phyloP scores from a whole-genome alignment of 2,113 vertebrate species.

The Campylomormyrus numenius region DNA sequence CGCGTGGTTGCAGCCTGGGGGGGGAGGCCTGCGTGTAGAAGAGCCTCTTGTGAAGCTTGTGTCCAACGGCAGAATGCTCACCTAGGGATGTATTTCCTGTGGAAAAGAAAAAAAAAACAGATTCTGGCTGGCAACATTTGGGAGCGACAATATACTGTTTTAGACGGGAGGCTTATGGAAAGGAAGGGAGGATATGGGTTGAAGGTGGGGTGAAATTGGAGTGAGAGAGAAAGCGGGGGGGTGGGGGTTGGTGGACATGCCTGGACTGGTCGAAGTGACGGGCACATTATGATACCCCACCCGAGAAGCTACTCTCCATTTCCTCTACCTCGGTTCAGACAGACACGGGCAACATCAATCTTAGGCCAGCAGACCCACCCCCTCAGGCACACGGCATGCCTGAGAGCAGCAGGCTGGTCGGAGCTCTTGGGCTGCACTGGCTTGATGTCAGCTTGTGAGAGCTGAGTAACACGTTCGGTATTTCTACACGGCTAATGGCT shows the following conservation, averaged over 20 bases:
- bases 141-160: neutral
- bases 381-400: neutral
- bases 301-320: neutral
- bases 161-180: neutral
- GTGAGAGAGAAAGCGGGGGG: neutral
- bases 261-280: neutral
- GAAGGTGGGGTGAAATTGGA: neutral
- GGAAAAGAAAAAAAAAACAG: neutral
- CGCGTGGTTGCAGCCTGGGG: neutral
- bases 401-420: neutral
- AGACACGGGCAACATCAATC: neutral
- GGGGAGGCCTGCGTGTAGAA: neutral
- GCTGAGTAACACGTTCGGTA: neutral
- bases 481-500: neutral
- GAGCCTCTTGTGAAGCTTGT: neutral
- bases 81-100: neutral
- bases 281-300: neutral
- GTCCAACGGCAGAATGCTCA: neutral
- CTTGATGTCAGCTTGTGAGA: neutral
- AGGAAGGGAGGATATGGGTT: neutral
- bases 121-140: neutral
- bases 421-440: neutral
- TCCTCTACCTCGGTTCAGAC: neutral
- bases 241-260: neutral
- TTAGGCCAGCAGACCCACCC: neutral